A percentile compares a stretch with the other conserved stretches of the same genome.
These are phyloP conservation scores for Scaptomyza hsui DNA, from an alignment of 1,140 invertebrate species.

Conservation along the genomic window DNA sequence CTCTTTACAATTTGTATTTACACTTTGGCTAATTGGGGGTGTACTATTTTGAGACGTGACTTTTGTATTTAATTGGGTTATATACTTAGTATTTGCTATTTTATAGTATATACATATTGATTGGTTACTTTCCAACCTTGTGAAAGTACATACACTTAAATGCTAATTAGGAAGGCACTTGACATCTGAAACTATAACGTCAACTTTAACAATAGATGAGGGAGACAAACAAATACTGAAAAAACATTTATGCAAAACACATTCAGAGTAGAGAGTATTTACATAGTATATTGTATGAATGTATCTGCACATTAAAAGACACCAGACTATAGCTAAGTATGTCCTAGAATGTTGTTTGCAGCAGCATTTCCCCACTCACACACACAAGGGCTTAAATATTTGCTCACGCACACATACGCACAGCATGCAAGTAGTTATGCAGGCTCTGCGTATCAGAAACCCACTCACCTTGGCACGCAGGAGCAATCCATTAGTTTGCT, in stretches of 20 bases:
- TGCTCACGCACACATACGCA: not conserved
- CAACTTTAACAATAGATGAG: constrained; percentile 38
- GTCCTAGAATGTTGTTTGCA: constrained; percentile 29
- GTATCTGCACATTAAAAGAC: constrained; percentile 6
- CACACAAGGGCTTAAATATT: constrained; percentile 1
- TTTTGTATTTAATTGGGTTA: constrained; percentile 21
- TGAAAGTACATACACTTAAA: constrained; percentile 48
- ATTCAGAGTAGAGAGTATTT: not conserved
- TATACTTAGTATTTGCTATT: constrained; percentile 3
- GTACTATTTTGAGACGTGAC: constrained; percentile 14
- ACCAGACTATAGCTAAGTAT: constrained; percentile 12
- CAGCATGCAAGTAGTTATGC: not conserved
- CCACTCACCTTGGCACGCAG: constrained; percentile 28
- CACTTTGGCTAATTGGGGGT: constrained; percentile 51
- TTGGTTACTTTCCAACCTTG: constrained; percentile 15
- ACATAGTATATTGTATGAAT: constrained; percentile 11
- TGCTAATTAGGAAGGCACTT: constrained; percentile 76
- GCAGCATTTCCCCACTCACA: not conserved
- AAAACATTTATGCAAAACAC: constrained; percentile 15
- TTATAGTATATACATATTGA: constrained; percentile 31
- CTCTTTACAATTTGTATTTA: constrained; percentile 42
- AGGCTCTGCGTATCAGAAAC: not conserved
- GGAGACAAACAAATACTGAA: constrained; percentile 16
- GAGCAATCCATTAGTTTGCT: constrained; percentile 48
- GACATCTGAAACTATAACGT: constrained; percentile 61